phyloP scores from a whole-genome alignment of 2,797 vertebrate genomes.

The Chiroxiphia lanceolata region DNA sequence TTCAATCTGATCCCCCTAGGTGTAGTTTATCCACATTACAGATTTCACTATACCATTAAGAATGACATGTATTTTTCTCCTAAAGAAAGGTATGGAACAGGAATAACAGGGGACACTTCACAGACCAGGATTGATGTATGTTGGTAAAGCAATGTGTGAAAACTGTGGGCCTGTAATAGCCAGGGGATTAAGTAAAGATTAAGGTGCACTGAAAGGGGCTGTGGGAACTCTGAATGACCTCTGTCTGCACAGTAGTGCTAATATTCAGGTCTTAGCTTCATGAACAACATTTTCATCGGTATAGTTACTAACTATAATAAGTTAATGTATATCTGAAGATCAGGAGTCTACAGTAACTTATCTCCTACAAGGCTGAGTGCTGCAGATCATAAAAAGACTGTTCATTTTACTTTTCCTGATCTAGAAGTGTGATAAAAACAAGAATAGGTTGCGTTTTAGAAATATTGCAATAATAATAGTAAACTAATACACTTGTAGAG shows the following conservation, averaged over 20 bases:
- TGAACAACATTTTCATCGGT: background rate
- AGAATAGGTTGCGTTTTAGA: background rate
- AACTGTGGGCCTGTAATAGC: background rate
- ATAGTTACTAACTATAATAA: background rate
- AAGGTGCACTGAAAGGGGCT: background rate
- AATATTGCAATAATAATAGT: background rate
- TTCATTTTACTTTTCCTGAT: background rate
- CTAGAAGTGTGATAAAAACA: background rate
- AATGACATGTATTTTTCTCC: slow-evolving; percentile 12
- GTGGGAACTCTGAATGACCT: slow-evolving; percentile 18
- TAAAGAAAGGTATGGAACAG: background rate
- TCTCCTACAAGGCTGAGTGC: background rate
- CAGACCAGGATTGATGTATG: background rate
- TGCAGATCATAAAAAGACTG: background rate
- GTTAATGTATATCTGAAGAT: background rate
- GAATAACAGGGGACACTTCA: slow-evolving; percentile 17
- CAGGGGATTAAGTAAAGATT: background rate
- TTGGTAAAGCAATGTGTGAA: slow-evolving; percentile 22
- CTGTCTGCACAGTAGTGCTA: background rate
- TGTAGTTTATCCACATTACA: background rate
- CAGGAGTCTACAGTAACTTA: background rate
- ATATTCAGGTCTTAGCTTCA: background rate
- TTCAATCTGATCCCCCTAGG: background rate
- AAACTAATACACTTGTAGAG: background rate
- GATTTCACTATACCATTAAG: background rate